These are phyloP conservation scores for Ochropacha duplaris DNA, from an alignment of 2,888 invertebrate species.

Conservation along the genomic window DNA sequence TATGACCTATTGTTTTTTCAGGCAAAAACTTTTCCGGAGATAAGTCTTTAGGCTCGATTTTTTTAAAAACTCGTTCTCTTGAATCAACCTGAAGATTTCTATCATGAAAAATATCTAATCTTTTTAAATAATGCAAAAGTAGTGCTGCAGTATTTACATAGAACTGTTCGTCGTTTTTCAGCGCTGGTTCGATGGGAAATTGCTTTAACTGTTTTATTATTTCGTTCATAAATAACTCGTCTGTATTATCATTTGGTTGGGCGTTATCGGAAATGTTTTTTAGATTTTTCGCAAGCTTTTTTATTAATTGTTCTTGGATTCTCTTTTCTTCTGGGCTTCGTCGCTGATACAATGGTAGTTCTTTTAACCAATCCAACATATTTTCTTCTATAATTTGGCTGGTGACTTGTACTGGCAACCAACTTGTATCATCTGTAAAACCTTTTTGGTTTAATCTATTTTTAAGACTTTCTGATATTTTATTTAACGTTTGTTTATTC, in stretches of 20 bases:
- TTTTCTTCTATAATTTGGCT: slow-evolving; percentile 30
- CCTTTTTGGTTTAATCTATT: slow-evolving; percentile 16
- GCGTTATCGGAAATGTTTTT: slow-evolving; percentile 16
- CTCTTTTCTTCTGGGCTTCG: slow-evolving; percentile 17
- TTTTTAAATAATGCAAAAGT: slow-evolving; percentile 29
- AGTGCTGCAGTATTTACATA: slow-evolving; percentile 18
- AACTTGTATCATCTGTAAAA: slow-evolving; percentile 12
- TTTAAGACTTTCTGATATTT: slow-evolving; percentile 18
- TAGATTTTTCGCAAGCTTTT: slow-evolving; percentile 22
- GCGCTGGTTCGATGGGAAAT: slow-evolving; percentile 21
- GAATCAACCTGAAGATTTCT: slow-evolving; percentile 9
- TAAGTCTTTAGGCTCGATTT: background rate
- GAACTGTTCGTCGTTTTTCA: slow-evolving; percentile 16
- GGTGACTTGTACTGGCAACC: slow-evolving; percentile 19
- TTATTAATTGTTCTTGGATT: slow-evolving; percentile 20
- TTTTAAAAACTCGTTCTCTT: background rate
- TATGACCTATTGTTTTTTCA: background rate
- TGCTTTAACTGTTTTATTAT: slow-evolving; percentile 26
- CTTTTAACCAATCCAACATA: slow-evolving; percentile 33
- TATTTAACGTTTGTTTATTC: slow-evolving; percentile 15
- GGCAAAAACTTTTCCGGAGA: slow-evolving; percentile 1
- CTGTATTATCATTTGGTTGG: slow-evolving; percentile 14
- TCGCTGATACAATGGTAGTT: slow-evolving; percentile 22
- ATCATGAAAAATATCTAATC: slow-evolving; percentile 27
- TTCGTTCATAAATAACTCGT: slow-evolving; percentile 21